Evolutionary conservation across 2,888 invertebrate species (phyloP).

Genomic region (Limnephilus auricula): DNA sequence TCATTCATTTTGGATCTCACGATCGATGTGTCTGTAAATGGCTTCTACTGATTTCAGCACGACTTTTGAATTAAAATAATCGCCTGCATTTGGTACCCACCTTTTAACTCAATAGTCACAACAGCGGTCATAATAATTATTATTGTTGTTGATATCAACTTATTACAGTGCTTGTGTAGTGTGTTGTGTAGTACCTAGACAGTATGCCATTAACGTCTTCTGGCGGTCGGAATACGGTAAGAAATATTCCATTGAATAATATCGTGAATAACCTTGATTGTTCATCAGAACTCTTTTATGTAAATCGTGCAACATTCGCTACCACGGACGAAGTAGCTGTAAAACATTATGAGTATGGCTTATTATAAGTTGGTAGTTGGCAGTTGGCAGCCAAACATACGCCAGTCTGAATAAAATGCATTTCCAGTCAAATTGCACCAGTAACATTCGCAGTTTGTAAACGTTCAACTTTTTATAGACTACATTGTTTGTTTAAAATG

Average conservation of each 20-base stretch:
- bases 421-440: background rate
- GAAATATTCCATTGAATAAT: constrained; percentile 30
- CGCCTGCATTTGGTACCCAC: background rate
- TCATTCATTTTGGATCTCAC: background rate
- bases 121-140: background rate
- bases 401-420: background rate
- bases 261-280: constrained; percentile 12
- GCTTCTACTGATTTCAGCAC: background rate
- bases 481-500: constrained; percentile 31
- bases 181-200: background rate
- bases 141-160: background rate
- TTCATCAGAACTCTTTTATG: constrained; percentile 3
- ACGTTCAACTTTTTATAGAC: background rate
- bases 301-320: constrained; percentile 5
- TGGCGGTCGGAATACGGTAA: background rate
- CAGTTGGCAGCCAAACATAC: background rate
- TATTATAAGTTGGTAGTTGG: background rate
- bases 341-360: background rate
- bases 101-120: background rate
- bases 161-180: background rate
- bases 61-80: background rate
- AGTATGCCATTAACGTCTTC: background rate
- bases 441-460: constrained; percentile 8
- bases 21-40: background rate
- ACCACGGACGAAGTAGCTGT: background rate